Evolutionary conservation across 2,888 invertebrate genomes (phyloP).

Genomic region (Oeneis ivallda): DNA sequence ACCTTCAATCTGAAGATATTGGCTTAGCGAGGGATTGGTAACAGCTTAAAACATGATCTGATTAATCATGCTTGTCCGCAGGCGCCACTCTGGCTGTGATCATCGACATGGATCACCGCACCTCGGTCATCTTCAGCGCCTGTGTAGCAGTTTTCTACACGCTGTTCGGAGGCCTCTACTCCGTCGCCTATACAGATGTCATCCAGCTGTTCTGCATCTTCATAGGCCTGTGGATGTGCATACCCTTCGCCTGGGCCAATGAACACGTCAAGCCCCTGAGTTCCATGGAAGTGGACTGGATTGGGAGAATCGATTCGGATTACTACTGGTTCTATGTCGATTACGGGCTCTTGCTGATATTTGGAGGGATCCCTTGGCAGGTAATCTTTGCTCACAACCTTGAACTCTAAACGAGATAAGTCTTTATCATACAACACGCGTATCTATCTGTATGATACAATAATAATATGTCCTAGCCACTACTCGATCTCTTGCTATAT

Average conservation of each 20-base stretch:
- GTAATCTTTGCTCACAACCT: slow-evolving; percentile 55
- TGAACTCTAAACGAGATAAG: too few relatives aligned
- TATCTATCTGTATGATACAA: too few relatives aligned
- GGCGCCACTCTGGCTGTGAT: slow-evolving; percentile 98
- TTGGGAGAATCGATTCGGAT: slow-evolving; percentile 87
- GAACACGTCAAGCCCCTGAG: slow-evolving; percentile 91
- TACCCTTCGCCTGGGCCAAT: slow-evolving; percentile 96
- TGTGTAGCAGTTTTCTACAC: slow-evolving; percentile 99
- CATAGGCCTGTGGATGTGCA: slow-evolving; percentile 98
- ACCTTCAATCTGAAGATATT: too few relatives aligned
- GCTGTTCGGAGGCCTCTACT: slow-evolving; percentile 97
- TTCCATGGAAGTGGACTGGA: slow-evolving; percentile 94
- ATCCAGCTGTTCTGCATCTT: slow-evolving; percentile 99
- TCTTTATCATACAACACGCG: too few relatives aligned
- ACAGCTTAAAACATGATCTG: too few relatives aligned
- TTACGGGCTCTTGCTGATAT: slow-evolving; percentile 92
- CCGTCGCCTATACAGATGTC: slow-evolving; percentile 99
- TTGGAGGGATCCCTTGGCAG: slow-evolving; percentile 99
- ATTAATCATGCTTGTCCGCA: slow-evolving; percentile 49
- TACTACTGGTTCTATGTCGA: slow-evolving; percentile 93
- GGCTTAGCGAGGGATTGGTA: too few relatives aligned
- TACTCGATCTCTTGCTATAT: too few relatives aligned
- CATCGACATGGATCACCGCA: slow-evolving; percentile 96
- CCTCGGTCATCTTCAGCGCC: slow-evolving; percentile 96
- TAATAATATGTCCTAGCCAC: too few relatives aligned